Evolutionary conservation across 1,140 invertebrate genomes (phyloP).

Genomic region (Helicoverpa zea): DNA sequence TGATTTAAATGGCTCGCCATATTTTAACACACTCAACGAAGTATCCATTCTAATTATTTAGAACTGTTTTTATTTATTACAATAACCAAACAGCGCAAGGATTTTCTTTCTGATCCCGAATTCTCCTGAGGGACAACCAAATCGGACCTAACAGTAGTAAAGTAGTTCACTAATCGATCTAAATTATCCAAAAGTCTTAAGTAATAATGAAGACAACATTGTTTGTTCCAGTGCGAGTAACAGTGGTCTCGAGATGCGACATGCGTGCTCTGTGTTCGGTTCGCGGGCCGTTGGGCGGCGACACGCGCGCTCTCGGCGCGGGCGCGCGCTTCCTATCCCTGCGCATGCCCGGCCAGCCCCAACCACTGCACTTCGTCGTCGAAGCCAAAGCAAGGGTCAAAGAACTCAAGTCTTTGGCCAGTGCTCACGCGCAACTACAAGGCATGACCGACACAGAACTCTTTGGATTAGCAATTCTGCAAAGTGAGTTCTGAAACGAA

Average conservation of each 20-base stretch:
- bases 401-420: slow-evolving; percentile 89
- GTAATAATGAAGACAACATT: neutral
- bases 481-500: slow-evolving; percentile 85
- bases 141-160: too few relatives aligned
- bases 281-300: slow-evolving; percentile 85
- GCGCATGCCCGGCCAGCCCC: slow-evolving; percentile 79
- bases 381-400: slow-evolving; percentile 90
- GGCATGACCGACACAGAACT: slow-evolving; percentile 90
- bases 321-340: slow-evolving; percentile 81
- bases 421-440: slow-evolving; percentile 87
- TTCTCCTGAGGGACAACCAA: too few relatives aligned
- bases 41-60: too few relatives aligned
- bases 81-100: too few relatives aligned
- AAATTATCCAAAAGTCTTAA: neutral
- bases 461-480: slow-evolving; percentile 90
- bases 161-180: neutral
- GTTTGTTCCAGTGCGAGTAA: slow-evolving; percentile 79
- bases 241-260: slow-evolving; percentile 85
- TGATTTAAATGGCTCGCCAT: neutral
- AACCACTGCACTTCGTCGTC: slow-evolving; percentile 86
- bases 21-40: too few relatives aligned
- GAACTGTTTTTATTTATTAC: too few relatives aligned
- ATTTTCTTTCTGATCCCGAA: too few relatives aligned
- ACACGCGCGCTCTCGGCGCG: slow-evolving; percentile 79
- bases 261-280: slow-evolving; percentile 87